These are phyloP conservation scores for Anthrax anthrax DNA, from an alignment of 2,888 invertebrate species.

Conservation along the genomic window DNA sequence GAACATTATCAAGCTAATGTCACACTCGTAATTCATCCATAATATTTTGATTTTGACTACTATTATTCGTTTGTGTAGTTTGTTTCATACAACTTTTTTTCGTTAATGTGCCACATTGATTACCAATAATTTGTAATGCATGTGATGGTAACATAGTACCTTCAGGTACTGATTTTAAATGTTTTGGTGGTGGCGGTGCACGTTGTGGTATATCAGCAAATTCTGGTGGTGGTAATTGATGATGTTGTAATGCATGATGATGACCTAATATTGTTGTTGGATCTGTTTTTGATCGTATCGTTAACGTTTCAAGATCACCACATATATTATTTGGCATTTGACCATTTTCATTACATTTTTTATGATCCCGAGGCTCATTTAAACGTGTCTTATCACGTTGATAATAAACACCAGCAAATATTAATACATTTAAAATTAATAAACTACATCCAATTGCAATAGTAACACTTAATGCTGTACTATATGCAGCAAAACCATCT, in stretches of 20 bases:
- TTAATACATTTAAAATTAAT: slow-evolving; percentile 78
- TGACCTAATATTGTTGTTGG: slow-evolving; percentile 59
- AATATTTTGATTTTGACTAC: slow-evolving; percentile 34
- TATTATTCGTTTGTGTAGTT: slow-evolving; percentile 13
- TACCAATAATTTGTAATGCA: slow-evolving; percentile 56
- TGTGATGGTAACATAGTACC: slow-evolving; percentile 58
- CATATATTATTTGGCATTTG: slow-evolving; percentile 82
- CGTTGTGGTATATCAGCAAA: slow-evolving; percentile 68
- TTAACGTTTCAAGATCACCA: slow-evolving; percentile 57
- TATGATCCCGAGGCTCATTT: slow-evolving; percentile 40
- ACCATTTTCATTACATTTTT: slow-evolving; percentile 68
- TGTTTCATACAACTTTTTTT: slow-evolving; percentile 50
- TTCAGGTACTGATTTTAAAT: slow-evolving; percentile 45
- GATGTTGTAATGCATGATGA: slow-evolving; percentile 61
- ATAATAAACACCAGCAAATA: slow-evolving; percentile 90
- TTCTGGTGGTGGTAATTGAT: slow-evolving; percentile 72
- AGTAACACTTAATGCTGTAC: slow-evolving; percentile 80
- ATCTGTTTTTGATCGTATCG: slow-evolving; percentile 45
- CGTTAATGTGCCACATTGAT: slow-evolving; percentile 58
- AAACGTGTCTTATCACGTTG: slow-evolving; percentile 74
- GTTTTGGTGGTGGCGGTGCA: slow-evolving; percentile 63
- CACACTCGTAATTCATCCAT: slow-evolving; percentile 80
- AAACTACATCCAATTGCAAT: slow-evolving; percentile 90
- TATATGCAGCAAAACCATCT: slow-evolving; percentile 79
- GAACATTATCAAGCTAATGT: slow-evolving; percentile 36